Percentiles rank a stretch among this genome's conserved stretches.
Evolutionary conservation across 2,113 vertebrate genomes (phyloP).

Genomic region (Daphoenositta chrysoptera): DNA sequence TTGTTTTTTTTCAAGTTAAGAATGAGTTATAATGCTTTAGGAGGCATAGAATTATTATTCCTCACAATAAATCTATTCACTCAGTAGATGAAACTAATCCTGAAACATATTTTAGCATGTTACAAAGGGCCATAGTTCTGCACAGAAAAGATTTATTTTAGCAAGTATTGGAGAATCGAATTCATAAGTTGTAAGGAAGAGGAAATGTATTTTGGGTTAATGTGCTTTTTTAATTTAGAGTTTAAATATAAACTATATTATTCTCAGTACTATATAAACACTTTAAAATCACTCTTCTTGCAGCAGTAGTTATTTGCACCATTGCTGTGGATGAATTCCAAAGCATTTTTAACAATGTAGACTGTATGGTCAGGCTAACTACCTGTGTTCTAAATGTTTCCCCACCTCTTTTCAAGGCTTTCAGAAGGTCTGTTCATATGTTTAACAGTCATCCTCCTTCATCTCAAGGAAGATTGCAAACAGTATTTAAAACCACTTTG

Average conservation of each 20-base stretch:
- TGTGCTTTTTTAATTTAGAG: not conserved
- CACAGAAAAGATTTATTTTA: not conserved
- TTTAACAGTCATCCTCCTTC: not conserved
- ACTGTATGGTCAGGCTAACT: not conserved
- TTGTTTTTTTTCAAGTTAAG: not conserved
- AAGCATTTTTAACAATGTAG: not conserved
- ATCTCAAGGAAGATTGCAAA: not conserved
- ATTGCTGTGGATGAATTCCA: not conserved
- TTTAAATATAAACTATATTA: not conserved
- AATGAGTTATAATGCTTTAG: not conserved
- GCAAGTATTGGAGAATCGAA: not conserved
- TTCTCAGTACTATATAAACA: not conserved
- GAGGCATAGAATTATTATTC: not conserved
- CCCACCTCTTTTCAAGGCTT: not conserved
- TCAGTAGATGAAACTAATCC: not conserved
- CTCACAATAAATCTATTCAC: not conserved
- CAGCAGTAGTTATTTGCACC: not conserved
- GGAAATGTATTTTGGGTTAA: not conserved
- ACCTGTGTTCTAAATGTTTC: not conserved
- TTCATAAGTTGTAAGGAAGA: not conserved
- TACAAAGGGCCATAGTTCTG: not conserved
- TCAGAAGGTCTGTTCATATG: not conserved
- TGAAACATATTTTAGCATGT: not conserved
- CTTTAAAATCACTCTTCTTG: not conserved
- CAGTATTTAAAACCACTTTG: not conserved